Conservation (phyloP, 2,888 invertebrate species). For the Crepidodera aurea region DNA sequence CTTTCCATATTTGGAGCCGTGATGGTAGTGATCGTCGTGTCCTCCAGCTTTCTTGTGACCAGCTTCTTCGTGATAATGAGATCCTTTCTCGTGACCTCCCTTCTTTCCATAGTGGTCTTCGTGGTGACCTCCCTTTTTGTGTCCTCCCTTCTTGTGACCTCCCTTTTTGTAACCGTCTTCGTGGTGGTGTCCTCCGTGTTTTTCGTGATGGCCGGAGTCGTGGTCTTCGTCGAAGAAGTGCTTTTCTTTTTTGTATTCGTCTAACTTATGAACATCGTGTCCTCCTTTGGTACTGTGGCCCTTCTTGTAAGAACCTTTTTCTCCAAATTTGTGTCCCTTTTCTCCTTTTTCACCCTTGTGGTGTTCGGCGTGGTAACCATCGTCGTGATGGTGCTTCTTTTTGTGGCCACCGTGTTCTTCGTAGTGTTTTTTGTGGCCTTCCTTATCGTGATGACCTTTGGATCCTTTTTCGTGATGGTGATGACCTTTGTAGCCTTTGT, state of each 20-base stretch:
- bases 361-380: conserved; percentile 71
- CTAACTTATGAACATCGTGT: conserved; percentile 84
- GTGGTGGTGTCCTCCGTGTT: conserved; percentile 82
- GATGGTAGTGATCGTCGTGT: conserved; percentile 78
- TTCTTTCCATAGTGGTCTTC: conserved; percentile 83
- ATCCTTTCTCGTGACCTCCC: conserved; percentile 81
- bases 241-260: conserved; percentile 87
- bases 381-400: conserved; percentile 69
- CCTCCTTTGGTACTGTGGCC: conserved; percentile 86
- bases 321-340: conserved; percentile 70
- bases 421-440: conserved; percentile 70
- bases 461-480: conserved; percentile 71
- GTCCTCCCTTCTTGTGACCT: conserved; percentile 82
- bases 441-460: conserved; percentile 75
- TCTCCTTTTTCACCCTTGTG: conserved; percentile 74
- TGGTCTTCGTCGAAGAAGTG: conserved; percentile 88
- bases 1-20: conserved; percentile 78
- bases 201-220: conserved; percentile 81
- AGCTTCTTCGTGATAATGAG: conserved; percentile 79
- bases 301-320: conserved; percentile 81
- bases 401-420: conserved; percentile 70
- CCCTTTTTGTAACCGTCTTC: conserved; percentile 85
- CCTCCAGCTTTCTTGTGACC: conserved; percentile 82
- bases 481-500: conserved; percentile 72
- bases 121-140: conserved; percentile 78